A percentile compares a stretch with the other conserved stretches of the same genome.
phyloP scores from a whole-genome alignment of 2,888 invertebrate species.

The Chalcosyrphus nemorum region DNA sequence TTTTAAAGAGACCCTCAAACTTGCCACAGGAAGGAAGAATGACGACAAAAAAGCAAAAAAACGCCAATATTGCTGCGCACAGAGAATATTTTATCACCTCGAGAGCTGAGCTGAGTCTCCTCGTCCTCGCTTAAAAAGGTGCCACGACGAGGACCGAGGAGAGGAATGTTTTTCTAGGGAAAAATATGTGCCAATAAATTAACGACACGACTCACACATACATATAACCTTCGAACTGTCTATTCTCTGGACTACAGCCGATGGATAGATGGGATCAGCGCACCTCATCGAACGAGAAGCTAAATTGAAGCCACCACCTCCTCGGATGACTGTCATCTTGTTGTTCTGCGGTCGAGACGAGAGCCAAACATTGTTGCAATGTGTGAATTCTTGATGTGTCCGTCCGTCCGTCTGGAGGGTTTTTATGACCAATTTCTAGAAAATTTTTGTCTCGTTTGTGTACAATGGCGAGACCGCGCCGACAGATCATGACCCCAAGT shows the following conservation, averaged over 20 bases:
- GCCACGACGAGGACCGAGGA: neutral
- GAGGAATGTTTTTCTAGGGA: conserved; percentile 48
- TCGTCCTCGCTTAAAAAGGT: conserved; percentile 47
- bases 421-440: conserved; percentile 64
- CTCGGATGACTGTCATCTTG: conserved; percentile 49
- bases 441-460: conserved; percentile 56
- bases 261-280: conserved; percentile 54
- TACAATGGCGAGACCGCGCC: neutral
- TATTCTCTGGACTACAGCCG: conserved; percentile 8
- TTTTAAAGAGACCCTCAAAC: conserved; percentile 64
- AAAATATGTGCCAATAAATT: conserved; percentile 70
- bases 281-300: neutral
- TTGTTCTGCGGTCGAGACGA: neutral
- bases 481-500: conserved; percentile 14
- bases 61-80: conserved; percentile 51
- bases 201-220: conserved; percentile 20
- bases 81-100: conserved; percentile 72
- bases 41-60: conserved; percentile 21
- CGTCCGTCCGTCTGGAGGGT: too few species aligned
- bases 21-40: conserved; percentile 47
- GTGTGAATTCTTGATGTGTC: conserved; percentile 52
- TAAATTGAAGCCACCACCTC: conserved; percentile 18
- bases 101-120: conserved; percentile 47
- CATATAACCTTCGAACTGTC: conserved; percentile 62
- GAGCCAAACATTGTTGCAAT: conserved; percentile 58